Evolutionary conservation across 2,113 vertebrate species (phyloP).

Genomic region (Oryzias celebensis): DNA sequence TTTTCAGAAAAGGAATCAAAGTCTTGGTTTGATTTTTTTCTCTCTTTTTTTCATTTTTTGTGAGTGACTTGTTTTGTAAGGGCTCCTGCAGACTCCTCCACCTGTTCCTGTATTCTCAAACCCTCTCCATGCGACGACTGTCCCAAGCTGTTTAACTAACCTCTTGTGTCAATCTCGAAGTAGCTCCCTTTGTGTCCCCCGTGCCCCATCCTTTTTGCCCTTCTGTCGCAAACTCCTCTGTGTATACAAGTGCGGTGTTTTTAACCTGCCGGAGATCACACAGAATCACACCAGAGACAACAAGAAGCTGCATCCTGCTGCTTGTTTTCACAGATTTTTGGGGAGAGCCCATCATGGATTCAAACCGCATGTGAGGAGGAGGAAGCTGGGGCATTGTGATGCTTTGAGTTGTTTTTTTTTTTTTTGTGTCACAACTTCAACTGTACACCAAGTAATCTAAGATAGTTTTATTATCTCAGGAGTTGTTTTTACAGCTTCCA

Average conservation of each 20-base stretch:
- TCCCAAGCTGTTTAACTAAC: constrained; percentile 31
- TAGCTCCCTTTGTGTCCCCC: neutral
- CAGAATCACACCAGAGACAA: neutral
- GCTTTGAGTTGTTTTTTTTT: no score
- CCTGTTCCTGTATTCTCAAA: neutral
- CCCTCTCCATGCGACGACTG: constrained; percentile 2
- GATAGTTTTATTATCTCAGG: no score
- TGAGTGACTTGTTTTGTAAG: neutral
- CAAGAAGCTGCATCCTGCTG: neutral
- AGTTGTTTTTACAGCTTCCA: no score
- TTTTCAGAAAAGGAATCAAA: neutral
- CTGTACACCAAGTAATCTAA: no score
- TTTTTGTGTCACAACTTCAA: no score
- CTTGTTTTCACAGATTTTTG: no score
- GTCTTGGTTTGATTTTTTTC: neutral
- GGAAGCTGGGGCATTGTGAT: no score
- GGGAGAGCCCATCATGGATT: no score
- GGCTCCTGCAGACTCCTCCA: neutral
- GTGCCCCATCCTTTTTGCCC: constrained; percentile 3
- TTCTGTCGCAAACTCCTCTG: neutral
- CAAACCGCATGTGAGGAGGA: no score
- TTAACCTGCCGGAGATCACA: constrained; percentile 3
- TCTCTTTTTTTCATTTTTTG: neutral
- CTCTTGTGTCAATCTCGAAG: constrained; percentile 13
- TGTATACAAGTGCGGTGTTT: constrained; percentile 4